These are phyloP conservation scores for Dryocosmus kuriphilus DNA, from an alignment of 2,888 invertebrate species.

Conservation along the genomic window DNA sequence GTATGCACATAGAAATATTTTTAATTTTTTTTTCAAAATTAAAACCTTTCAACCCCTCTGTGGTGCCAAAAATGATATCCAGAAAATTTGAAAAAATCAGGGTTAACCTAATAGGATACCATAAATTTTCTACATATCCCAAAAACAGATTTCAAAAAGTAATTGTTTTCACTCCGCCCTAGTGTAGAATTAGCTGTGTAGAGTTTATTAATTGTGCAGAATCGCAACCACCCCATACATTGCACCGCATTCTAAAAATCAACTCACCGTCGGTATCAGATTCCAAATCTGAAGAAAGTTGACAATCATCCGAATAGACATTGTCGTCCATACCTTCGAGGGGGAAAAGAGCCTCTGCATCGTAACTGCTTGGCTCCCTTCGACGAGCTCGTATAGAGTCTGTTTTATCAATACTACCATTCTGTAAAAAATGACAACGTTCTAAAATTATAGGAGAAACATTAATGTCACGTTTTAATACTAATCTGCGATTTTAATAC, in stretches of 20 bases:
- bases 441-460: background rate
- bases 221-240: too few relatives aligned
- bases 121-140: too few relatives aligned
- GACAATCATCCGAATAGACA: constrained; percentile 67
- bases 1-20: too few relatives aligned
- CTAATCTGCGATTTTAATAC: background rate
- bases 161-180: too few relatives aligned
- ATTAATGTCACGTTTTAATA: background rate
- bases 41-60: too few relatives aligned
- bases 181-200: too few relatives aligned
- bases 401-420: constrained; percentile 62
- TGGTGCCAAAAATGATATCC: too few relatives aligned
- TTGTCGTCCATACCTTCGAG: constrained; percentile 85
- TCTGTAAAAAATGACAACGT: constrained; percentile 59
- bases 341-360: constrained; percentile 87
- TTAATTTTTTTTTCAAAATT: too few relatives aligned
- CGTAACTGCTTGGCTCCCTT: constrained; percentile 75
- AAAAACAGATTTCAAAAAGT: too few relatives aligned
- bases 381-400: constrained; percentile 56
- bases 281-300: constrained; percentile 79
- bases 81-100: too few relatives aligned
- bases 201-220: too few relatives aligned
- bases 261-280: constrained; percentile 87
- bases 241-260: background rate
- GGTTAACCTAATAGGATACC: too few relatives aligned